A percentile compares a stretch with the other conserved stretches of the same genome.
These are phyloP conservation scores for Aculops lycopersici DNA, from an alignment of 1,140 invertebrate species.

Conservation along the genomic window DNA sequence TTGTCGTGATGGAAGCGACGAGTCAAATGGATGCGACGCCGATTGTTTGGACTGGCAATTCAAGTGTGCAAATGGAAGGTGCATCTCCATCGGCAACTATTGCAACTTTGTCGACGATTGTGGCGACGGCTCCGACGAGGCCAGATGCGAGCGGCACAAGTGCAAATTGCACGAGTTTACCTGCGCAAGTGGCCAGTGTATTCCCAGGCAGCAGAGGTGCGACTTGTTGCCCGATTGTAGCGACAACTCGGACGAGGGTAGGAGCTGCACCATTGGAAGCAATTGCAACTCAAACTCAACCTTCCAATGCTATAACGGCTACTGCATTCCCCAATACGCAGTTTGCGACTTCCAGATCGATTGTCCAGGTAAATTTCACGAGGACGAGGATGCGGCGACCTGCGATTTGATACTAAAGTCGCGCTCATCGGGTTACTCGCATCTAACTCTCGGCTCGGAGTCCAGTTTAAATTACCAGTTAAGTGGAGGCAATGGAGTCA, in stretches of 20 bases:
- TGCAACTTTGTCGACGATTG: constrained; percentile 15
- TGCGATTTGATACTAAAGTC: constrained; percentile 6
- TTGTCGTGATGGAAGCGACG: constrained; percentile 12
- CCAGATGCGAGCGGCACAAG: constrained; percentile 11
- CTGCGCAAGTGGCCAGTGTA: constrained; percentile 12
- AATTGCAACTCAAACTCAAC: constrained; percentile 11
- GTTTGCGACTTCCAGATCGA: constrained; percentile 12
- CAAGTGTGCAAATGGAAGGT: constrained; percentile 13
- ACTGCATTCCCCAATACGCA: constrained; percentile 12
- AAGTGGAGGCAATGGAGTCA: too few relatives aligned
- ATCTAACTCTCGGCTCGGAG: too few relatives aligned
- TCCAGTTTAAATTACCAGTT: constrained; percentile 1
- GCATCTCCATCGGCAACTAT: constrained; percentile 11
- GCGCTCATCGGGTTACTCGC: too few relatives aligned
- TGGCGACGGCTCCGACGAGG: constrained; percentile 15
- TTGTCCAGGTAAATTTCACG: constrained; percentile 14
- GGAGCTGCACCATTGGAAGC: constrained; percentile 4
- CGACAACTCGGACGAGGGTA: constrained; percentile 9
- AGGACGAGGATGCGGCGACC: constrained; percentile 12
- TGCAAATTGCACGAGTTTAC: constrained; percentile 10
- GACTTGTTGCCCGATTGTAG: constrained; percentile 10
- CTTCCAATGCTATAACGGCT: constrained; percentile 14
- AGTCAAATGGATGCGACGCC: constrained; percentile 4
- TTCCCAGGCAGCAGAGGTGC: constrained; percentile 9
- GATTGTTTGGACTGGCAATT: constrained; percentile 11